Conservation (phyloP, 2,113 vertebrate species). For the Furnarius figulus region DNA sequence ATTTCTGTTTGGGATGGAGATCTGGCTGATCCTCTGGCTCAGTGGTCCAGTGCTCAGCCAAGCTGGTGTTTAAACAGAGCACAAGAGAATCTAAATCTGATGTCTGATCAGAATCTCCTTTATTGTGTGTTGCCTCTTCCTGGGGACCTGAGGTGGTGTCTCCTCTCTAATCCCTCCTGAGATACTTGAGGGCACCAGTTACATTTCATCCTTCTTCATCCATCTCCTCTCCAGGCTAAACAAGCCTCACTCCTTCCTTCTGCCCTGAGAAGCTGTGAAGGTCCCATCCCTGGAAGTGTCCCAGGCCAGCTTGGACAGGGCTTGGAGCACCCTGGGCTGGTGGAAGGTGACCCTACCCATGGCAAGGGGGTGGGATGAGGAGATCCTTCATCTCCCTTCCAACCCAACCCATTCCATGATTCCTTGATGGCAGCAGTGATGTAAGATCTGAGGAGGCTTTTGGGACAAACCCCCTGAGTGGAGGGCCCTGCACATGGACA, state of each 20-base stretch:
- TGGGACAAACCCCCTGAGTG: background rate
- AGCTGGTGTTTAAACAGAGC: background rate
- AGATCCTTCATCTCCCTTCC: background rate
- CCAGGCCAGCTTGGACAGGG: background rate
- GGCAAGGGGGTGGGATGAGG: background rate
- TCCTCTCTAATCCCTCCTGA: background rate
- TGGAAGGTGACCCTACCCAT: background rate
- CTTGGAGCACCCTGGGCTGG: background rate
- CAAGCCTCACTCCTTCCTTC: background rate
- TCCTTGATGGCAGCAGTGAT: no score
- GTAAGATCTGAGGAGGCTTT: background rate
- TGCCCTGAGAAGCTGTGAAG: background rate
- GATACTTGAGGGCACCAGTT: background rate
- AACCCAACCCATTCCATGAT: background rate
- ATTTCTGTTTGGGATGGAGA: background rate
- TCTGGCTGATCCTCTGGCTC: rapidly evolving
- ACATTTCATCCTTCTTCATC: background rate
- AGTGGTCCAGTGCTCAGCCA: background rate
- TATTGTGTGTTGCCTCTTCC: background rate
- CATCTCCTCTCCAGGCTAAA: background rate
- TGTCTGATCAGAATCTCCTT: no score
- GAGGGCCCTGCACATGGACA: background rate
- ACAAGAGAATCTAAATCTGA: background rate
- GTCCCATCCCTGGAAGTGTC: background rate
- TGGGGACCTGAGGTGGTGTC: background rate